Conservation (phyloP, 2,888 invertebrate species). For the Sphaerophoria rueppellii region DNA sequence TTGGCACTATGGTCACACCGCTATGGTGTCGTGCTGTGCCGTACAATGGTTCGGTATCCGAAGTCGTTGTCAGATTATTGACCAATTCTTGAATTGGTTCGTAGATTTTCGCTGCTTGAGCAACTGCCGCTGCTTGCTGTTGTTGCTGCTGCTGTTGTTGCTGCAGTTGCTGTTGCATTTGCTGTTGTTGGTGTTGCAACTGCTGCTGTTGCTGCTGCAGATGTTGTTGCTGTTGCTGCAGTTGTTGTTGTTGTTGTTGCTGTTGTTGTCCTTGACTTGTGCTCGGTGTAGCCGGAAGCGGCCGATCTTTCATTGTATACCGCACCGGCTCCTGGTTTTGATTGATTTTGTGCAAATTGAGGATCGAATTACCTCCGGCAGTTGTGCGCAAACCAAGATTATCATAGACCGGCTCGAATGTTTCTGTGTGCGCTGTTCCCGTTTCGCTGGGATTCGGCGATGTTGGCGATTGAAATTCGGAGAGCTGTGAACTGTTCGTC, state of each 20-base stretch:
- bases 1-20: slow-evolving; percentile 79
- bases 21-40: slow-evolving; percentile 77
- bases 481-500: slow-evolving; percentile 84
- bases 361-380: slow-evolving; percentile 91
- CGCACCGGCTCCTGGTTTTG: slow-evolving; percentile 80
- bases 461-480: slow-evolving; percentile 81
- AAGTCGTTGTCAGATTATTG: slow-evolving; percentile 76
- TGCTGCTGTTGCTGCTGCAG: slow-evolving; percentile 75
- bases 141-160: slow-evolving; percentile 66
- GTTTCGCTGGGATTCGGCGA: slow-evolving; percentile 81
- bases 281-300: slow-evolving; percentile 86
- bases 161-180: slow-evolving; percentile 74
- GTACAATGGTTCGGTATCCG: slow-evolving; percentile 81
- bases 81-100: slow-evolving; percentile 81
- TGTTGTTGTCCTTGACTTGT: slow-evolving; percentile 75
- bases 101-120: slow-evolving; percentile 78
- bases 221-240: slow-evolving; percentile 82
- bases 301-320: slow-evolving; percentile 85
- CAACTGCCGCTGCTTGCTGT: slow-evolving; percentile 56
- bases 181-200: slow-evolving; percentile 74
- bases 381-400: slow-evolving; percentile 93
- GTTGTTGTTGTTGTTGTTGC: slow-evolving; percentile 76
- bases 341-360: slow-evolving; percentile 88
- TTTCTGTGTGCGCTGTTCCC: slow-evolving; percentile 82
- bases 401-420: slow-evolving; percentile 88